Evolutionary conservation across 1,140 invertebrate species (phyloP).

Genomic region (Meloidogyne floridensis): DNA sequence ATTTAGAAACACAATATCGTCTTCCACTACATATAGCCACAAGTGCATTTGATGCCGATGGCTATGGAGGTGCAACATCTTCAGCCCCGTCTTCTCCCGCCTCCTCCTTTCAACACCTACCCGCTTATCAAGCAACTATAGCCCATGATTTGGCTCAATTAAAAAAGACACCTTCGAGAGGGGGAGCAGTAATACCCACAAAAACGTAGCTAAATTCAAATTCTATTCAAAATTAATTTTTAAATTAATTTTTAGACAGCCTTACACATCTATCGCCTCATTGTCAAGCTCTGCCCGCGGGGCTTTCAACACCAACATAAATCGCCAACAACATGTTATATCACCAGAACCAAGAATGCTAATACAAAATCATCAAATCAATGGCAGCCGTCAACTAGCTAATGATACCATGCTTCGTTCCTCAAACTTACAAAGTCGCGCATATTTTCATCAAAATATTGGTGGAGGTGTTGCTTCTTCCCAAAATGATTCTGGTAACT

Average conservation of each 20-base stretch:
- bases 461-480: background rate
- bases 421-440: conserved; percentile 36
- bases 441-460: conserved; percentile 30
- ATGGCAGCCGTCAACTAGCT: background rate
- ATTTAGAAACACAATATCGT: conserved; percentile 32
- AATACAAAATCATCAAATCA: background rate
- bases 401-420: conserved; percentile 18
- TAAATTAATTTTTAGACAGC: background rate
- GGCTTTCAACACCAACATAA: conserved; percentile 6
- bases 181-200: background rate
- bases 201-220: background rate
- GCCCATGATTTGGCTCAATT: conserved; percentile 50
- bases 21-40: background rate
- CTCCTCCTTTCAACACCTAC: conserved; percentile 30
- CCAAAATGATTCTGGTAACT: background rate
- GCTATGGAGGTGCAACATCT: conserved; percentile 22
- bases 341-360: conserved; percentile 24
- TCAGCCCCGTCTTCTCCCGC: conserved; percentile 49
- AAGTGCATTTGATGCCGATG: background rate
- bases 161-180: conserved; percentile 39
- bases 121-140: conserved; percentile 51
- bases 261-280: conserved; percentile 15
- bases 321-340: conserved; percentile 16
- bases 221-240: background rate
- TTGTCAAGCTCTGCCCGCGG: background rate